Conservation (phyloP, 2,888 invertebrate species). For the Taphrorychus bicolor region DNA sequence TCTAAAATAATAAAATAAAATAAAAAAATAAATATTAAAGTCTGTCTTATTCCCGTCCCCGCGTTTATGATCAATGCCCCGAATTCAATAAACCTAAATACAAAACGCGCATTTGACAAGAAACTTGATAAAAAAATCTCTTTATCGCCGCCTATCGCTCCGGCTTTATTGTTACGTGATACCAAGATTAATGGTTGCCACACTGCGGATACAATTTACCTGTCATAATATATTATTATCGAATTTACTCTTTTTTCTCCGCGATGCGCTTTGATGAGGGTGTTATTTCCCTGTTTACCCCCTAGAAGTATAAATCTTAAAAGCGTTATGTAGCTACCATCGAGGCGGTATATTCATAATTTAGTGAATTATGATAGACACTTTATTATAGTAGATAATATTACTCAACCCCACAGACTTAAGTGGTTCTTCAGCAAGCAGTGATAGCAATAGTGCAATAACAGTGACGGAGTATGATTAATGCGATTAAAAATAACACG, state of each 20-base stretch:
- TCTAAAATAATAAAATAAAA: no score
- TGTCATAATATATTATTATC: slow-evolving; percentile 18
- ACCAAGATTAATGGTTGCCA: slow-evolving; percentile 12
- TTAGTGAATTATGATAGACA: background rate
- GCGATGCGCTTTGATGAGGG: slow-evolving; percentile 4
- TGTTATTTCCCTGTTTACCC: slow-evolving; percentile 1
- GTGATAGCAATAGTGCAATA: no score
- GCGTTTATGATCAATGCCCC: background rate
- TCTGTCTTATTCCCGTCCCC: background rate
- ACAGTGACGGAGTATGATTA: no score
- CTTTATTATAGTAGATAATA: background rate
- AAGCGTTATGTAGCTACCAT: no score
- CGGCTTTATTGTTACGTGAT: slow-evolving; percentile 9
- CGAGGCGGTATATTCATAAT: background rate
- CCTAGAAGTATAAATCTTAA: slow-evolving; percentile 3
- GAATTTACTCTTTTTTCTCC: slow-evolving; percentile 15
- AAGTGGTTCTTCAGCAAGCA: no score
- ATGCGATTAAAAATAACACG: no score
- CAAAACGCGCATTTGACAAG: background rate
- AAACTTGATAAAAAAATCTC: slow-evolving; percentile 5
- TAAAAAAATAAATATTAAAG: background rate
- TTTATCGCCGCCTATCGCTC: slow-evolving; percentile 9
- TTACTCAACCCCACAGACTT: no score
- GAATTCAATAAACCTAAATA: background rate
- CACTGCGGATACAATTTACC: slow-evolving; percentile 16